These are phyloP conservation scores for Galaxea fascicularis DNA, from an alignment of 92 coral and sea anemone genomes.

Conservation along the genomic window DNA sequence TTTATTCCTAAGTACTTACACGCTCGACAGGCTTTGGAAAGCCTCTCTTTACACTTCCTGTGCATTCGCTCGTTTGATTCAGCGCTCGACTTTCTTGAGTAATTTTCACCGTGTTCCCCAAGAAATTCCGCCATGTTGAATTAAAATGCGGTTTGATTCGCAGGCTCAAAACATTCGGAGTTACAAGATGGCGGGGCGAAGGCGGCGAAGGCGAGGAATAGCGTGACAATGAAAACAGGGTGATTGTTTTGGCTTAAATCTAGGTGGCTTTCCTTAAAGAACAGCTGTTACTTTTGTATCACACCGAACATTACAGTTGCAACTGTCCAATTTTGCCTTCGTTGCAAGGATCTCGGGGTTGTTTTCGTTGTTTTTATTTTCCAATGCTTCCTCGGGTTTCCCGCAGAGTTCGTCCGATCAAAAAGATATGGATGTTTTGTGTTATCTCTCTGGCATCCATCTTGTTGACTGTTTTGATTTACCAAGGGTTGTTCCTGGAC, in stretches of 20 bases:
- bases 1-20: constrained; percentile 47
- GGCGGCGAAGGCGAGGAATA: not conserved
- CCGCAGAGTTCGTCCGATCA: constrained; percentile 1
- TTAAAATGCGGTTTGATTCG: not conserved
- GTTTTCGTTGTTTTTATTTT: not conserved
- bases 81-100: constrained; percentile 42
- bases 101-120: constrained; percentile 65
- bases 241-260: constrained; percentile 8
- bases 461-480: constrained; percentile 26
- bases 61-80: constrained; percentile 73
- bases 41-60: constrained; percentile 75
- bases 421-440: constrained; percentile 15
- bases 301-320: not conserved
- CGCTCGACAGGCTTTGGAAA: constrained; percentile 68
- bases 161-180: constrained; percentile 42
- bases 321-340: not conserved
- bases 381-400: constrained; percentile 30
- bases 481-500: constrained; percentile 34
- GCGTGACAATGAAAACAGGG: not conserved
- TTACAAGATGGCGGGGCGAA: constrained; percentile 26
- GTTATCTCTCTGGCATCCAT: constrained; percentile 16
- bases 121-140: constrained; percentile 72
- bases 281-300: constrained; percentile 9
- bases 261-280: not conserved
- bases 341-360: not conserved